These are phyloP conservation scores for Hipposideros armiger DNA, from an alignment of 2,113 vertebrate species.

Conservation along the genomic window DNA sequence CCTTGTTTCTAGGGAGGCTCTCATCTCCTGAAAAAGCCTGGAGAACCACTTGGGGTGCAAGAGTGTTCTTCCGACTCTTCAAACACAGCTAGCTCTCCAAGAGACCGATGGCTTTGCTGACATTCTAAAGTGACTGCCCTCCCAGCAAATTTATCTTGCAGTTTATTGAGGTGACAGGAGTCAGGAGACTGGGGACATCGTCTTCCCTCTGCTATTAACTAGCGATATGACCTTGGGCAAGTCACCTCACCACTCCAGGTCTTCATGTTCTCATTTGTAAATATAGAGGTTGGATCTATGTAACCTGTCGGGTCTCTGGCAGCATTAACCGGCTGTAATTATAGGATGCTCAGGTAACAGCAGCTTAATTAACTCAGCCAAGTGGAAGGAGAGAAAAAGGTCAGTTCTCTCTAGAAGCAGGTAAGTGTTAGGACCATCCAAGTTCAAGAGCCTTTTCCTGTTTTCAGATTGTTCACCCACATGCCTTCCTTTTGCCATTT, in stretches of 20 bases:
- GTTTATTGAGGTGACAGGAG: slow-evolving; percentile 24
- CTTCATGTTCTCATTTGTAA: slow-evolving; percentile 52
- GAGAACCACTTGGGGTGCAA: not conserved
- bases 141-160: not conserved
- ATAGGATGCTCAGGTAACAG: slow-evolving; percentile 49
- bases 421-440: slow-evolving; percentile 1
- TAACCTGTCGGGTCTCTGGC: not conserved
- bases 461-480: not conserved
- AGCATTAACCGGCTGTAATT: slow-evolving; percentile 7
- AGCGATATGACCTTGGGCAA: slow-evolving; percentile 25
- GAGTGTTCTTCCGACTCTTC: not conserved
- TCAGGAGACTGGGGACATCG: not conserved
- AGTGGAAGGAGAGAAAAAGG: slow-evolving; percentile 49
- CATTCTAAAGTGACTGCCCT: not conserved
- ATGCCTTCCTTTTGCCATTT: slow-evolving; percentile 7
- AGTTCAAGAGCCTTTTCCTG: not conserved
- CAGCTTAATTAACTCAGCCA: slow-evolving; percentile 71
- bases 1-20: not conserved
- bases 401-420: slow-evolving; percentile 40
- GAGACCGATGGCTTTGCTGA: not conserved
- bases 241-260: not conserved
- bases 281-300: not conserved
- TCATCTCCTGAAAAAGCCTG: not conserved
- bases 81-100: not conserved
- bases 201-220: slow-evolving; percentile 1